Base-by-base conservation (phyloP, 1,140 invertebrate species). In the Sycobia sp. region DNA sequence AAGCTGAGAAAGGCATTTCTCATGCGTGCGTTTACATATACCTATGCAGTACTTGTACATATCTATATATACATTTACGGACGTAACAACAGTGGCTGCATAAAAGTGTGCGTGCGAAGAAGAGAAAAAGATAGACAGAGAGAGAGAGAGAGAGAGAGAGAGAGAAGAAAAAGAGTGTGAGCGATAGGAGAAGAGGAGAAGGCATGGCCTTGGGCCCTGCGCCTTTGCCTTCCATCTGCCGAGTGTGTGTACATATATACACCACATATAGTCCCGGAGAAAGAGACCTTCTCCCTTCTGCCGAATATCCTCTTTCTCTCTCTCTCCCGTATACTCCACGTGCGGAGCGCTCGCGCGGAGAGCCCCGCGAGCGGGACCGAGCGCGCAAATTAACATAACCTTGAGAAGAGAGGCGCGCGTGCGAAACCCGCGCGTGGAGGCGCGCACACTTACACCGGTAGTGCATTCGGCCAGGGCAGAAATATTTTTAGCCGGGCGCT, bases 321-420 rank as follows among this genome's bases (percentile, higher is more conserved):
- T 14, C 47, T 18, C 27, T 27, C 1, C 47, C 47, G 10, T 10
- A 14, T 16, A 16, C 25, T 29, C 27, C 27, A 16, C 27, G 14
- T 27, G 1, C 46, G 29, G 4, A n/a, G 23, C 13, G 16, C 22
- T 9, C 34, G 38, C 22, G n/a, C n/a, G n/a, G n/a, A n/a, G n/a
- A n/a, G n/a, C n/a, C n/a, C n/a, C n/a, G n/a, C n/a, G n/a, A n/a
- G n/a, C n/a, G n/a, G n/a, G n/a, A n/a, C n/a, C n/a, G n/a, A n/a
- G n/a, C n/a, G 57, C 65, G 71, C 72, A 67, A 74, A 75, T 75
- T 71, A 71, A 71, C 66, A 66, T 66, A 66, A 69, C 73, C 73
- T 75, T 75, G 73, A 60, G 38, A 36, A 4, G 47, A 43, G 16
- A 13, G 57, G 65, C 63, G 27, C 68, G 60, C 46, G 55, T 68